phyloP scores from a whole-genome alignment of 2,888 invertebrate species.

The Tortricodes alternella region DNA sequence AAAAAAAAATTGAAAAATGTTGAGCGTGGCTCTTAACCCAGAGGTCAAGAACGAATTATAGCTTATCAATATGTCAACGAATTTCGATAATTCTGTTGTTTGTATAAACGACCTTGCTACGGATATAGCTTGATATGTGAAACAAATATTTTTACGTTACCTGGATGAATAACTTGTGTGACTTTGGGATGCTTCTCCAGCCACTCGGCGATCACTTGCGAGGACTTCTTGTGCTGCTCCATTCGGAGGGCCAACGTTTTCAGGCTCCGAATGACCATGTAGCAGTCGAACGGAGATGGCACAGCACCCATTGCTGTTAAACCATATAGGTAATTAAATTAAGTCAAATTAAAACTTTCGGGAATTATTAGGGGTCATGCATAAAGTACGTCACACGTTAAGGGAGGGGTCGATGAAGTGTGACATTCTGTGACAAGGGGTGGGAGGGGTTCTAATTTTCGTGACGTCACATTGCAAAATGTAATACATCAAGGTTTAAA shows the following conservation, averaged over 20 bases:
- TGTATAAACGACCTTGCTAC: too few relatives aligned
- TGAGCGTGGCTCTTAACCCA: not conserved
- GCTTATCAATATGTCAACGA: constrained; percentile 1
- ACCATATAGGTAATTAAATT: not conserved
- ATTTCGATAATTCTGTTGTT: not conserved
- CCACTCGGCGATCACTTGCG: constrained; percentile 89
- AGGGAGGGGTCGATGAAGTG: too few relatives aligned
- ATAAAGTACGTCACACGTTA: too few relatives aligned
- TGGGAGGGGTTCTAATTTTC: too few relatives aligned
- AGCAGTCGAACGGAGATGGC: constrained; percentile 98
- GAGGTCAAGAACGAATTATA: constrained; percentile 5
- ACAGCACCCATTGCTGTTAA: constrained; percentile 93
- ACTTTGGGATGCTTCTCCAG: constrained; percentile 91
- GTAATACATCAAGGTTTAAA: too few relatives aligned
- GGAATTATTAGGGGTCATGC: too few relatives aligned
- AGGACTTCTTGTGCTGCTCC: constrained; percentile 93
- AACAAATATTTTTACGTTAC: too few relatives aligned
- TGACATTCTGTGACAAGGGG: too few relatives aligned
- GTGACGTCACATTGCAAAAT: too few relatives aligned
- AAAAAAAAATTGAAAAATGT: not conserved
- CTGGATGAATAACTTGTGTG: constrained; percentile 92
- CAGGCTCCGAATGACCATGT: constrained; percentile 94
- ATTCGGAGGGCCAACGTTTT: constrained; percentile 97
- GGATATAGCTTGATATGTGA: too few relatives aligned
- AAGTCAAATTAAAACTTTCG: not conserved